phyloP scores from a whole-genome alignment of 2,113 vertebrate species.

The Peromyscus polionotus region DNA sequence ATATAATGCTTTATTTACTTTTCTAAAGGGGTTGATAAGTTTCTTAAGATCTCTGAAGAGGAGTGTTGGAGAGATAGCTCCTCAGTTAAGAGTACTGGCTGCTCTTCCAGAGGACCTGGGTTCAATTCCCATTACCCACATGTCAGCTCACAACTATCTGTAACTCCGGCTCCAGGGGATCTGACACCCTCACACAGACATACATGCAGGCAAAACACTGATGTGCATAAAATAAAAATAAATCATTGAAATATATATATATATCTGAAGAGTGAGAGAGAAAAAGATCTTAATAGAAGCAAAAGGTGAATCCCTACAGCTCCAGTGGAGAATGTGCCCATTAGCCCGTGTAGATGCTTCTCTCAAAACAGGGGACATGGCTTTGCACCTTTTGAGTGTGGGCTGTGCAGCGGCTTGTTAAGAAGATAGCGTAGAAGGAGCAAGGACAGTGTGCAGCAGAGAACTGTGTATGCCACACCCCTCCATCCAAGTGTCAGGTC shows the following conservation, averaged over 20 bases:
- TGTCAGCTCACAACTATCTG: neutral
- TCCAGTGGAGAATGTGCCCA: neutral
- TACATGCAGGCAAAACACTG: neutral
- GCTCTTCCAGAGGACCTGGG: neutral
- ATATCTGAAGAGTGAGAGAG: neutral
- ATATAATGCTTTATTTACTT: neutral
- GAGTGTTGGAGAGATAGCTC: neutral
- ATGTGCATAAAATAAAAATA: neutral
- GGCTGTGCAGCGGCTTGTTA: neutral
- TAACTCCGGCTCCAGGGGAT: neutral
- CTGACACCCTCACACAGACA: neutral
- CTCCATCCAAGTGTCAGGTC: neutral
- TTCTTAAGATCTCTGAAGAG: constrained; percentile 22
- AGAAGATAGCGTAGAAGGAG: neutral
- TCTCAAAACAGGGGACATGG: neutral
- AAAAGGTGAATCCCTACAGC: neutral
- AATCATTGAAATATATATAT: neutral
- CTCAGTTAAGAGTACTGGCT: neutral
- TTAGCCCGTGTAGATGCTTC: neutral
- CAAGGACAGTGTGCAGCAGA: neutral
- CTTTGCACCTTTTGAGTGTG: neutral
- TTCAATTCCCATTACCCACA: neutral
- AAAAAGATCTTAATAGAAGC: neutral
- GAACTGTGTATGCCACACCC: neutral
- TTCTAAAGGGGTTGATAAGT: neutral